Evolutionary conservation across 1,140 invertebrate species (phyloP), one percentile per base, ranked within the genome.

Genomic region (Drosophila suzukii): DNA sequence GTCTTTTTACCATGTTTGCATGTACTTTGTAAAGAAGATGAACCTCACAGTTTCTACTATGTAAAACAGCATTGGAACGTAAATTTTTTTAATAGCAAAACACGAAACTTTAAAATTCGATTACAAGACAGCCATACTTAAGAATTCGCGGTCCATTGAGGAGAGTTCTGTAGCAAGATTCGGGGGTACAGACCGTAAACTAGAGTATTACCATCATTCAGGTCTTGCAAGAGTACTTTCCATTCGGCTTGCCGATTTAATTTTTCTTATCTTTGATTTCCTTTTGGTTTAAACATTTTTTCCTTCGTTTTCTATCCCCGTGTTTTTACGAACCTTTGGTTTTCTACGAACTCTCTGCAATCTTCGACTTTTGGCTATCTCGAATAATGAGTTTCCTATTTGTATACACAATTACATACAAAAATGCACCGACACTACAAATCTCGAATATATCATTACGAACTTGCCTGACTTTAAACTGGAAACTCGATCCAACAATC

Each of bases 301-400:
- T 50, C 51, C 34, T 54, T 57, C 50, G 30, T 75, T 57, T 39
- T 36, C 47, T 60, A 27, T 73, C 32, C 57, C 55, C 55, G 39
- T 61, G 30, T 56, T 62, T 43, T 51, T 36, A 60, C 43, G 43
- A 57, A 50, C 57, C 62, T 39, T 30, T 38, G 30, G 41, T 54
- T 43, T 36, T 36, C 41, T 49, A 63, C 47, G 11, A 51, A 49
- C 41, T 67, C 43, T 56, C 38, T 47, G 47, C 44, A 47, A 61
- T 60, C 50, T 75, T 61, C 34, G 58, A 66, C 27, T 70, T 65
- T 58, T 72, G 53, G 70, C 55, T 74, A 82, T 75, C 61, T 81
- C 78, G 75, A 62, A 83, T 86, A 86, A 86, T 88, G 65, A 79
- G 83, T 81, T 89, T 84, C 89, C 62, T 81, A 71, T 83, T 84